Conservation (phyloP, 2,113 vertebrate species). For the Campylomormyrus numenius region DNA sequence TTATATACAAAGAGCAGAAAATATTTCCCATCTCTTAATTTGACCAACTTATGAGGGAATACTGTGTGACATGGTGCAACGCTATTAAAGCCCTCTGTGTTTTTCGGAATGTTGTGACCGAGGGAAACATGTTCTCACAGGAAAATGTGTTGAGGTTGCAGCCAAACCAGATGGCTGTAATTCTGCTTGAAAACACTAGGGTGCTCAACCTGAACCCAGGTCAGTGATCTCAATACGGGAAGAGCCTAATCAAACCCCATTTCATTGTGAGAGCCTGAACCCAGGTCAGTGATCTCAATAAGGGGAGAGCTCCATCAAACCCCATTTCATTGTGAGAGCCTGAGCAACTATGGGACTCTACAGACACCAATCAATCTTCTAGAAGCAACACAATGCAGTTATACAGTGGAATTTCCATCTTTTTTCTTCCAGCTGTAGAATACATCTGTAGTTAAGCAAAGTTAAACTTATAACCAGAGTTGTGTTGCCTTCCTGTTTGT, state of each 20-base stretch:
- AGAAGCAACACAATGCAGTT: not conserved
- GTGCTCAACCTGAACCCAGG: not conserved
- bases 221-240: not conserved
- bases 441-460: not conserved
- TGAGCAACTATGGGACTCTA: not conserved
- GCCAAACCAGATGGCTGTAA: conserved; percentile 32
- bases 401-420: not conserved
- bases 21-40: not conserved
- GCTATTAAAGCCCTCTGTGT: conserved; percentile 25
- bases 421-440: not conserved
- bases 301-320: not conserved
- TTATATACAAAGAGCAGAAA: not conserved
- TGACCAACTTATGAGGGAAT: conserved; percentile 8
- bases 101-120: conserved; percentile 23
- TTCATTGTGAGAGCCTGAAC: not conserved
- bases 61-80: not conserved
- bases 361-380: conserved; percentile 1
- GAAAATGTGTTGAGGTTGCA: conserved; percentile 11
- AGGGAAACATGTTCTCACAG: conserved; percentile 34
- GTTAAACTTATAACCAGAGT: not conserved
- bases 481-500: not conserved
- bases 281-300: not conserved
- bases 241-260: not conserved
- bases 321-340: not conserved
- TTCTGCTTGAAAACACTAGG: conserved; percentile 7